A percentile compares a stretch with the other conserved stretches of the same genome.
These are phyloP conservation scores for Drosophila santomea DNA, from an alignment of 1,140 invertebrate genomes.

Conservation along the genomic window DNA sequence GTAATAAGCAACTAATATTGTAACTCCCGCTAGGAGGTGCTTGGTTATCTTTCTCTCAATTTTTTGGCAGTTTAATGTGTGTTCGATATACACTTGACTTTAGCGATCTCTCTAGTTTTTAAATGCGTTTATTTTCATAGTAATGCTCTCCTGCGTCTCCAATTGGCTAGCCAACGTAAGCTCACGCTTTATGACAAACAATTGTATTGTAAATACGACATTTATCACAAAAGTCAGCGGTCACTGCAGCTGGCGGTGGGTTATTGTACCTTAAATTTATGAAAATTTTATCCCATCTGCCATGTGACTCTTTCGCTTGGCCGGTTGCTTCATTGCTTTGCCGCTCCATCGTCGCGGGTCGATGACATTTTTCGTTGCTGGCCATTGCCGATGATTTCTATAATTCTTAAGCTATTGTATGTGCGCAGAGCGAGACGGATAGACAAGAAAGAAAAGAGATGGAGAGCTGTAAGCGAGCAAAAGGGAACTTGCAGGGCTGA, in stretches of 20 bases:
- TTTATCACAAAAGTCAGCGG: too few relatives aligned
- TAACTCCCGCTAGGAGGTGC: too few relatives aligned
- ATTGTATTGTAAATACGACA: too few relatives aligned
- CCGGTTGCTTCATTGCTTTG: constrained; percentile 6
- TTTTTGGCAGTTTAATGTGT: too few relatives aligned
- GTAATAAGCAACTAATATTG: too few relatives aligned
- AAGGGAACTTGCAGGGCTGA: constrained; percentile 11
- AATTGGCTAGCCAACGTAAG: too few relatives aligned
- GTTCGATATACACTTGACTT: too few relatives aligned
- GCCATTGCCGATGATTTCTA: constrained; percentile 54
- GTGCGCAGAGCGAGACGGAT: constrained; percentile 7
- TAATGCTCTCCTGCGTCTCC: too few relatives aligned
- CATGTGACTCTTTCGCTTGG: background rate
- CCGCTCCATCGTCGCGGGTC: constrained; percentile 52
- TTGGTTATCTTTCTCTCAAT: too few relatives aligned
- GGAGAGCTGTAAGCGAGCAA: background rate
- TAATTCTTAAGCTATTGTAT: constrained; percentile 58
- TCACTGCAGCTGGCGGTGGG: constrained; percentile 39
- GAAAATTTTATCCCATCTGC: constrained; percentile 62
- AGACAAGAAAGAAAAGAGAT: background rate
- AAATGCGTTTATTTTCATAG: too few relatives aligned
- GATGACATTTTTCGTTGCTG: constrained; percentile 74
- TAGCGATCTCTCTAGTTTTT: too few relatives aligned
- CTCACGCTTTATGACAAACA: too few relatives aligned
- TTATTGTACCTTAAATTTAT: constrained; percentile 83